Evolutionary conservation across 1,140 invertebrate species (phyloP), one percentile per base, ranked within the genome.

Genomic region (Leptestheria dahalacensis): DNA sequence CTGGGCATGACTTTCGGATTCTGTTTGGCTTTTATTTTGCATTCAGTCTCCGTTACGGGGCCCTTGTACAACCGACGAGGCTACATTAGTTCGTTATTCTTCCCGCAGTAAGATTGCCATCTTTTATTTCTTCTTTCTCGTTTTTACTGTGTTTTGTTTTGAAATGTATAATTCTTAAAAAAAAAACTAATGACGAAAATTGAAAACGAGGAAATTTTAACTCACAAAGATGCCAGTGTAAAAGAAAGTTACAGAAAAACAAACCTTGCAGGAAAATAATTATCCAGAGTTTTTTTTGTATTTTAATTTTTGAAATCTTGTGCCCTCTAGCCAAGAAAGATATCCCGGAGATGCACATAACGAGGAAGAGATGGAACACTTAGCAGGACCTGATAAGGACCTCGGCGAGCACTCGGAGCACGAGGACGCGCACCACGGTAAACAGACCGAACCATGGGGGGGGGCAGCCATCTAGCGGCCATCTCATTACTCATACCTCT

Each of bases 341-440:
- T 41, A 52, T 29, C 58, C 49, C 25, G 58, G 49, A 10, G 58
- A 60, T 29, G 58, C 12, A 23, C 58, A 60, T 24, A 52, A 60
- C 48, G 48, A 60, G 15, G 58, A 60, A 23, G 28, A 60, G n/a
- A 52, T 60, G 49, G 58, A 60, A 3, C 2, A 29, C 29, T 20
- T 51, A 18, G 23, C 47, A 11, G 58, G 58, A 12, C 58, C 58
- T 20, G 51, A 50, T 23, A 28, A 21, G 23, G 58, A 60, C 29
- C 41, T 51, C 18, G 51, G 51, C 15, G 41, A 41, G 25, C 58
- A 60, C 52, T 48, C 25, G 20, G 48, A 28, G 3, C 48, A 60
- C 33, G 58, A 60, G 33, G 33, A 52, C n/a, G 47, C 49, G 3
- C 58, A 60, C 41, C 23, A 48, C 28, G 58, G 58, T 60, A 50